Evolutionary conservation across 2,113 vertebrate species (phyloP), one percentile per base, ranked within the genome.

Genomic region (Ceyx cyanopectus): DNA sequence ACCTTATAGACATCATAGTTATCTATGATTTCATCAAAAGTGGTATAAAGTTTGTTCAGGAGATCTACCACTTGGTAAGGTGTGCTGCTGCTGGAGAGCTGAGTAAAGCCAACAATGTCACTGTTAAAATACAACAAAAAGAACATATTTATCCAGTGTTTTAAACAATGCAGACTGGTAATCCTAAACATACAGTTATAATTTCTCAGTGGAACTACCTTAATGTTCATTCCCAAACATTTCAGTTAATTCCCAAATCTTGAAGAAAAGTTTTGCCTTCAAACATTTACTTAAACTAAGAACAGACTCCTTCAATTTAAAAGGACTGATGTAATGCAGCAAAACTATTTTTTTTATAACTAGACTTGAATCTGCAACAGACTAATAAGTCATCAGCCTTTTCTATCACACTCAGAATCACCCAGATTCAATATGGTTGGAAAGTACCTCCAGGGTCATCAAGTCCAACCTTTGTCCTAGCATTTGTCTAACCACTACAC

Each of bases 101-200:
- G 97, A 8, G 98, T 98, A 95, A 99, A 99, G 60, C 98, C 98
- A 82, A 99, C 98, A 9, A 98, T 99, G 83, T 99, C 98, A 94
- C 98, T 99, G 84, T 84, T 53, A 93, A 97, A 87, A 82, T 7
- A 85, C 37, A 96, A 76, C 43, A 91, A 68, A 96, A 67, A 94
- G 17, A 94, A 53, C 43, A 93, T 9, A 41, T 41, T 90, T 45
- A 93, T 53, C 24, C 63, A 85, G 34, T 53, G 19, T 69, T 50
- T 70, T 78, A 85, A 76, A 50, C 46, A 53, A 18, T 50, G 21
- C 21, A 82, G 12, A 41, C 12, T 24, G 29, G 7, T 51, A 75
- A 74, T 51, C 7, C 26, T 92, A 87, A 75, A 68, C 14, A 77
- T 37, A 95, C 45, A 73, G 57, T 34, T 88, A 27, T 57, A 85